Evolutionary conservation across 2,888 invertebrate genomes (phyloP).

Genomic region (Nycteola revayana): DNA sequence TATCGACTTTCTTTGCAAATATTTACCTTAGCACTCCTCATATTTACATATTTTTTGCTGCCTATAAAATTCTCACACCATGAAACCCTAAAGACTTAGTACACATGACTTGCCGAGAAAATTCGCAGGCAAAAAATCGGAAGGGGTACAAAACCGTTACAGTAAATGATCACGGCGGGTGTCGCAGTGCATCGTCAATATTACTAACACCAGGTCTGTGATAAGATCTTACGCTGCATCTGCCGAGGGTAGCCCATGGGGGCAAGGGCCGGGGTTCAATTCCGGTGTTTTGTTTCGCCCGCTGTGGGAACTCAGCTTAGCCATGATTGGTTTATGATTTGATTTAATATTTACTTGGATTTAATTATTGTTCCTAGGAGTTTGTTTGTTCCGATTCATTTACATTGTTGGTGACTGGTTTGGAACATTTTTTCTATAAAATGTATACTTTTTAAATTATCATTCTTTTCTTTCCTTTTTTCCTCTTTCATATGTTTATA

Average conservation of each 20-base stretch:
- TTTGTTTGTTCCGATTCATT: conserved; percentile 20
- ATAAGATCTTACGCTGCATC: conserved; percentile 76
- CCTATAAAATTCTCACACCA: conserved; percentile 1
- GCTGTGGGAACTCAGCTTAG: conserved; percentile 62
- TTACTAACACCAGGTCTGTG: conserved; percentile 57
- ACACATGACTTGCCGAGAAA: conserved; percentile 19
- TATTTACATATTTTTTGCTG: conserved; percentile 10
- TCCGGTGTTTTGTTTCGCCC: conserved; percentile 66
- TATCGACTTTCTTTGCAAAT: no score
- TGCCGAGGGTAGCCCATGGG: conserved; percentile 51
- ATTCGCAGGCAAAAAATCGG: conserved; percentile 26
- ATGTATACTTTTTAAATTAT: background rate
- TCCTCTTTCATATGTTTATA: no score
- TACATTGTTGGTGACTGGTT: background rate
- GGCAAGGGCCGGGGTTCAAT: conserved; percentile 65
- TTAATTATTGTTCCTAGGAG: conserved; percentile 29
- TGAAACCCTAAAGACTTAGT: conserved; percentile 13
- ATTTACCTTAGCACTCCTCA: no score
- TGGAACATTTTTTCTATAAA: no score
- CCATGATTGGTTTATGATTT: conserved; percentile 71
- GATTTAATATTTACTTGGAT: conserved; percentile 46
- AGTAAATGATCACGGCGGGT: conserved; percentile 61
- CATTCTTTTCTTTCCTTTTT: no score
- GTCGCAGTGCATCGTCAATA: conserved; percentile 53
- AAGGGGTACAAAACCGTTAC: conserved; percentile 69